These are phyloP conservation scores for Temnothorax ravouxi DNA, from an alignment of 2,888 invertebrate species.

Conservation along the genomic window DNA sequence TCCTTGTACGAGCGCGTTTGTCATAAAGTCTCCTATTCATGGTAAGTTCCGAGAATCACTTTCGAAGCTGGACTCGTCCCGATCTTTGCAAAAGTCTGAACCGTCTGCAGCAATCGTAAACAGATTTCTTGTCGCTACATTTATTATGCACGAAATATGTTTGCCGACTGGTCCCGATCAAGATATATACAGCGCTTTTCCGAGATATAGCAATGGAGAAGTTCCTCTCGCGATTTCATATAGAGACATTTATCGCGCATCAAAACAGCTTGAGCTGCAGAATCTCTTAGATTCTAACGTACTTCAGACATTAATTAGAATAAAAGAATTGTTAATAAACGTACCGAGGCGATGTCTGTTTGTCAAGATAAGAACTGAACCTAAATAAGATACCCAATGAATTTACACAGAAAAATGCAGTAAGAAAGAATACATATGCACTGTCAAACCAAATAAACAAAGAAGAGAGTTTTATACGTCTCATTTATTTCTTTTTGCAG, in stretches of 20 bases:
- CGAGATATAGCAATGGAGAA: constrained; percentile 10
- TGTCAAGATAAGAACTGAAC: neutral
- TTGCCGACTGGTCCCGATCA: constrained; percentile 37
- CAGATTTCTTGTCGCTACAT: constrained; percentile 46
- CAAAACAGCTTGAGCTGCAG: neutral
- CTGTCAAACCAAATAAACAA: too few relatives aligned
- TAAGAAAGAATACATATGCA: too few relatives aligned
- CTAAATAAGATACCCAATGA: too few relatives aligned
- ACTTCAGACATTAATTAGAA: neutral
- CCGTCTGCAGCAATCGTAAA: constrained; percentile 42
- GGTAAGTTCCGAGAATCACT: constrained; percentile 32
- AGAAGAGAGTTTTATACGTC: too few relatives aligned
- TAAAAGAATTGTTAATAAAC: too few relatives aligned
- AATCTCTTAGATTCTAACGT: neutral
- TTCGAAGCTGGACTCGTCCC: constrained; percentile 32
- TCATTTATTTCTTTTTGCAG: too few relatives aligned
- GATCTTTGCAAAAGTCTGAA: constrained; percentile 12
- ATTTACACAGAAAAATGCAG: too few relatives aligned
- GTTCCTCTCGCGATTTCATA: neutral
- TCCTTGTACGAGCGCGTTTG: constrained; percentile 22
- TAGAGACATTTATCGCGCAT: constrained; percentile 8
- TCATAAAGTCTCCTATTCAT: constrained; percentile 45
- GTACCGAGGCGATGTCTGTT: neutral
- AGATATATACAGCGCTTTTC: constrained; percentile 15
- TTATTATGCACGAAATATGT: constrained; percentile 39